Base-by-base conservation (phyloP, 2,113 vertebrate genomes). In the Microtus ochrogaster region DNA sequence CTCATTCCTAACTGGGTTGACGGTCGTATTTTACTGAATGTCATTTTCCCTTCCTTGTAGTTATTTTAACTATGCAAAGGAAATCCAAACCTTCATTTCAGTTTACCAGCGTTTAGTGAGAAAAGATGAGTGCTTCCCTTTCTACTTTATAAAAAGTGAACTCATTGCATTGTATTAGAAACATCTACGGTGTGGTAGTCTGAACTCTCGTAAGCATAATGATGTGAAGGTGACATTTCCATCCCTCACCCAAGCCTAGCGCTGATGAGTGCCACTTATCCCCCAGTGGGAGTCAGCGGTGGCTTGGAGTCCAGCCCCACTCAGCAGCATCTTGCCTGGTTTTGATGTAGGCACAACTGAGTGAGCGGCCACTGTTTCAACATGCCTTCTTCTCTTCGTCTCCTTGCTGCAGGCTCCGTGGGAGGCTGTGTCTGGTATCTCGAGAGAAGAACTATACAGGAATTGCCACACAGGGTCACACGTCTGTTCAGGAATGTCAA, bases 371-470 rank as follows among this genome's bases (percentile, higher is more conserved):
- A 36, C 66, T 8, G 5, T 19, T 73, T 0, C 78, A 73, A 78
- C 49, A 2, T 28, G 41, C 36, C 33, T 72, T 47, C 26, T 28
- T 9, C 19, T 61, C 30, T 36, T 19, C 26, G 17, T 84, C 28
- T 79, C 61, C 92, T 49, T 92, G 1, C 92, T 96, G 0, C 84
- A 99, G 99, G 99, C 96, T 97, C 98, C 89, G 11, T 98, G 94
- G 98, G 98, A 65, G 92, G 98, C 30, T 98, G 98, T 66, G 79
- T 98, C 88, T 99, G 98, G 96, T 98, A 97, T 19, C 90, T 99
- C 68, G 97, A 98, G 96, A 97, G 88, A 90, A 90, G 97, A 73
- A 92, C 97, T 0, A 0, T 95, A 61, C 98, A 98, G 92, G 83
- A 96, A 10, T 97, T 97, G 0, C 91, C 98, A 49, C 98, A 98